Conservation (phyloP, 1,140 invertebrate genomes). For the Galleria mellonella region DNA sequence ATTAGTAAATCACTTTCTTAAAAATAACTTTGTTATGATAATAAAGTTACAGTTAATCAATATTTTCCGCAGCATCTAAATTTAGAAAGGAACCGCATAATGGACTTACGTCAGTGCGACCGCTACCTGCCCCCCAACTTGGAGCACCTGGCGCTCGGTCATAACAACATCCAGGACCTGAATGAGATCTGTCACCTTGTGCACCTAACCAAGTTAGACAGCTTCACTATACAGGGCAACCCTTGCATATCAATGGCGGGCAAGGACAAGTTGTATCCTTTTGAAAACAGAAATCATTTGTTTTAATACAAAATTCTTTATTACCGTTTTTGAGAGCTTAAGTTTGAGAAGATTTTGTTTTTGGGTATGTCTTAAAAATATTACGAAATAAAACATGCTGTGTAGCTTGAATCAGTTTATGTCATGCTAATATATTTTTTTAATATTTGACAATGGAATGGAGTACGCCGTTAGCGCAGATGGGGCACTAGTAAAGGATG, state of each 20-base stretch:
- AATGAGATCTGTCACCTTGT: conserved; percentile 90
- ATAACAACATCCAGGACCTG: conserved; percentile 90
- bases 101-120: conserved; percentile 86
- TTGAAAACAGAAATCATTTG: no score
- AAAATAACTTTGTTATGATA: not conserved
- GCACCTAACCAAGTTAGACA: conserved; percentile 83
- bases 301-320: no score
- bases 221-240: conserved; percentile 90
- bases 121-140: conserved; percentile 86
- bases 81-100: conserved; percentile 90
- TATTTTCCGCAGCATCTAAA: conserved; percentile 82
- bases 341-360: no score
- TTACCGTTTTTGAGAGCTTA: no score
- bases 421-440: no score
- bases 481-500: no score
- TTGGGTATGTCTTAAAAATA: no score
- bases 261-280: conserved; percentile 81
- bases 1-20: not conserved
- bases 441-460: no score
- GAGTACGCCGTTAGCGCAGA: no score
- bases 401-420: no score
- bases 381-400: no score
- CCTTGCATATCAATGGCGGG: conserved; percentile 85
- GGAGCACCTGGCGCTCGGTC: conserved; percentile 85
- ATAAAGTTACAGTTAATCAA: not conserved